Conservation (phyloP, 2,888 invertebrate genomes). For the Crossocerus cetratus region DNA sequence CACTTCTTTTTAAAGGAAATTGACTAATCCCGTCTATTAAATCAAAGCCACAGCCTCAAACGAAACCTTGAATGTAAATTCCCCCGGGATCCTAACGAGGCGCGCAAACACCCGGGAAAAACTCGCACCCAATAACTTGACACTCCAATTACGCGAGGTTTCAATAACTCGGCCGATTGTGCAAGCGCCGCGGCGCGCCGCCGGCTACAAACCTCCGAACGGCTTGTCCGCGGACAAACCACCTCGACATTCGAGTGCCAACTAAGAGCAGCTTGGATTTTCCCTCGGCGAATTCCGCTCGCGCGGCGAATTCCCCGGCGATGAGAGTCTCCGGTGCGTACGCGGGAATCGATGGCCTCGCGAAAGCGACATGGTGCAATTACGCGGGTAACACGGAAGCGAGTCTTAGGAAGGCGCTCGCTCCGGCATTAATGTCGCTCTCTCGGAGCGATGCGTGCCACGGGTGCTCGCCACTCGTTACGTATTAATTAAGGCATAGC, state of each 20-base stretch:
- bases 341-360: too few species aligned
- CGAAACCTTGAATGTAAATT: too few species aligned
- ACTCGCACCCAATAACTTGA: conserved; percentile 12
- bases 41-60: too few species aligned
- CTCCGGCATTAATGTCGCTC: conserved; percentile 25
- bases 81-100: too few species aligned
- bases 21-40: too few species aligned
- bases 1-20: too few species aligned
- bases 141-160: conserved; percentile 8
- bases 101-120: neutral
- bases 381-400: neutral
- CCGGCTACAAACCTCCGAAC: neutral
- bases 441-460: conserved; percentile 18
- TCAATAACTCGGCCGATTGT: conserved; percentile 27
- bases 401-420: conserved; percentile 16
- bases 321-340: too few species aligned
- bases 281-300: too few species aligned
- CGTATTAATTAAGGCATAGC: conserved; percentile 54
- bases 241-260: neutral
- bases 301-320: too few species aligned
- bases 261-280: neutral
- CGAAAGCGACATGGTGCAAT: conserved; percentile 9
- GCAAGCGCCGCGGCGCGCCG: conserved; percentile 10
- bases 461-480: conserved; percentile 23
- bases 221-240: neutral